Evolutionary conservation across 1,140 invertebrate species (phyloP).

Genomic region (Drosophila parabipectinata): DNA sequence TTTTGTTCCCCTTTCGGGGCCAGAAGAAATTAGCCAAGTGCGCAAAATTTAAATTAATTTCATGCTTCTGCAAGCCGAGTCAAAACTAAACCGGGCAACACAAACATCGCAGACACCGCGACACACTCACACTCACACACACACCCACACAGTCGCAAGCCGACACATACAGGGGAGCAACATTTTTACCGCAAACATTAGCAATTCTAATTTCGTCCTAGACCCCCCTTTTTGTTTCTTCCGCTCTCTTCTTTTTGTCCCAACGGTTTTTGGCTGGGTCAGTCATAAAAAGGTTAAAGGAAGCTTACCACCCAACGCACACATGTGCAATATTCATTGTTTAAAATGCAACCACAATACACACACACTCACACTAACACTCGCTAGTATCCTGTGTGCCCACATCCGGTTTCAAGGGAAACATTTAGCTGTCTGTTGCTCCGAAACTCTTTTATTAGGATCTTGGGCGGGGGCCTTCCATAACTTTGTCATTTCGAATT

Average conservation of each 20-base stretch:
- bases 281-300: constrained; percentile 72
- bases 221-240: background rate
- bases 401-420: constrained; percentile 73
- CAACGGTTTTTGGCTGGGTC: constrained; percentile 56
- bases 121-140: constrained; percentile 11
- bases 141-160: constrained; percentile 8
- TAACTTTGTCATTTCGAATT: constrained; percentile 62
- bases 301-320: constrained; percentile 31
- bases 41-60: constrained; percentile 76
- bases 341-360: constrained; percentile 67
- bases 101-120: constrained; percentile 44
- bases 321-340: constrained; percentile 61
- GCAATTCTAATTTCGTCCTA: constrained; percentile 63
- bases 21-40: constrained; percentile 73
- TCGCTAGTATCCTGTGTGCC: constrained; percentile 17
- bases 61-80: constrained; percentile 69
- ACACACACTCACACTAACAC: constrained; percentile 18
- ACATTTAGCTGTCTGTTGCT: constrained; percentile 64
- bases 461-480: constrained; percentile 37
- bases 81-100: constrained; percentile 62
- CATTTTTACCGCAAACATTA: constrained; percentile 75
- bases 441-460: constrained; percentile 46
- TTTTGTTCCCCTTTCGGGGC: constrained; percentile 29
- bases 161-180: constrained; percentile 34
- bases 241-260: constrained; percentile 16